Base-by-base conservation (phyloP, 1,140 invertebrate species). In the Bombus ignitus region DNA sequence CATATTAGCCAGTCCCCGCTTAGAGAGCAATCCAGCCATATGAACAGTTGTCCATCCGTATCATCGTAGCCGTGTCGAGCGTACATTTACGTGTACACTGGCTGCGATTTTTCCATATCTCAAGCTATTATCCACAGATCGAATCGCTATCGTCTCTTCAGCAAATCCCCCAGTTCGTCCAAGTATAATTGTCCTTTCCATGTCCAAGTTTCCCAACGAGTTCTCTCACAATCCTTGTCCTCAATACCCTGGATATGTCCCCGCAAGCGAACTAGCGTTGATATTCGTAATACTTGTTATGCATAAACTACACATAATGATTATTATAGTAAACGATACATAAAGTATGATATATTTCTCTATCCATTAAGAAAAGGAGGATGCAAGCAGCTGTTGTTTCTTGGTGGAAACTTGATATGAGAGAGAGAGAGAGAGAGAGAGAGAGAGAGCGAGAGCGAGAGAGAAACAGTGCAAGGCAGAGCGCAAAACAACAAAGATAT, bases 291-390 rank as follows among this genome's bases (percentile, higher is more conserved):
- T 95, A 95, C 94, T 91, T 94, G 94, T 95, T 95, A 95, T 95
- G 94, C 94, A 95, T 95, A 95, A 95, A 95, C 92, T 95, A 95
- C 94, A 95, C 94, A 95, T 95, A 95, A 95, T 94, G 91, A 94
- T 95, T 94, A 95, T 95, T 94, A 95, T 95, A 95, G 92, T 94
- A 94, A 95, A 95, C 92, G 92, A 95, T 95, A 95, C 94, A 95
- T 95, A 95, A 95, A 95, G 93, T 95, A 95, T 95, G 94, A 95
- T 95, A 95, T 95, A 95, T 95, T 95, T 95, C 95, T 95, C 94
- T 95, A 95, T 95, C 90, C 93, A 94, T 94, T 95, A 95, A 95
- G 95, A 93, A 79, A 89, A 32, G 88, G 89, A 93, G 71, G 93
- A 92, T 90, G 92, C 91, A 92, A 92, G 91, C 85, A 91, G 90